Evolutionary conservation across 1,140 invertebrate species (phyloP), one percentile per base, ranked within the genome.

Genomic region (Drosophila tropicalis): DNA sequence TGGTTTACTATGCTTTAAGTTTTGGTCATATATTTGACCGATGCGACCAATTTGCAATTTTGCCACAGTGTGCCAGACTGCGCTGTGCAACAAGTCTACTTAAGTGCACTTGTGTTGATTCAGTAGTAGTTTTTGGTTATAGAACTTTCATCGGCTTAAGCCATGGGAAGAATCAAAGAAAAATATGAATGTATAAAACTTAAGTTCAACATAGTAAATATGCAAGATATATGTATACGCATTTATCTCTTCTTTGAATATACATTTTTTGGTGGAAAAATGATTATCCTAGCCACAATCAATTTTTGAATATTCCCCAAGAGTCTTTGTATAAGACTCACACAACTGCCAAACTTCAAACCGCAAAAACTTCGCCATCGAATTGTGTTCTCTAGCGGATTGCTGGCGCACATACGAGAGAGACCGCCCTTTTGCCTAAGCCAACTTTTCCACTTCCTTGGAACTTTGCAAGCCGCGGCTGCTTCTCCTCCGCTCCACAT

Each of bases 261-360:
- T 39, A 39, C 12, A 13, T 39, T 13, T 39, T 4, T 39, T 3
- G 10, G 10, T 12, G 3, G 36, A 12, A 51, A 51, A 51, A 51
- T 51, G 3, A 51, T 51, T 51, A 51, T 51, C 44, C 9, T 44
- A 66, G 66, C 65, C 72, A 51, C 72, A 76, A 75, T 75, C 64
- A 75, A 68, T 75, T 75, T 75, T 72, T 75, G 67, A 75, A 75
- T 75, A 75, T 75, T 51, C 71, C 71, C 36, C 67, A 65, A 57
- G 74, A 75, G 74, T 75, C 75, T 75, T 72, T 65, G 36, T 75
- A 72, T 17, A 36, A 60, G 32, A 17, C 44, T 17, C 15, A 47
- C 6, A 67, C 44, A 75, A 58, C 62, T 69, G 72, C 34, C 72
- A 29, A 47, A 54, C 39, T 73, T 61, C 39, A 74, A 67, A 56